Evolutionary conservation across 2,888 invertebrate species (phyloP), one percentile per base, ranked within the genome.

Genomic region (Nymphalis polychloros): DNA sequence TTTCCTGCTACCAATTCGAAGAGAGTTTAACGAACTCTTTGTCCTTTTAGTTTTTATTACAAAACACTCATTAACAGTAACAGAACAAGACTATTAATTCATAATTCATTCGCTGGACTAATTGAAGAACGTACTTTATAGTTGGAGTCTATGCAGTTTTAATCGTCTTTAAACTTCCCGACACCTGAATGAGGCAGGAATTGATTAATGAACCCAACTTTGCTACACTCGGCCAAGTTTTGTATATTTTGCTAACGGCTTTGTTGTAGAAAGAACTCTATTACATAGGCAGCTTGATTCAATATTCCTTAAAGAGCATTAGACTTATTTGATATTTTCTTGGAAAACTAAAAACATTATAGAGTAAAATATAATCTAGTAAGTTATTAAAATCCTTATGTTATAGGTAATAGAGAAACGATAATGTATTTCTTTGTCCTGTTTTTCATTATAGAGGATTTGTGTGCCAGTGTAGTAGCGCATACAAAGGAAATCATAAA

Each of bases 191-290:
- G 73, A 70, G 63, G 69, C 68, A 13, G 50, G 65, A 77, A 78
- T 77, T 81, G 79, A 82, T 81, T 81, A 81, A 82, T 80, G 73
- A 69, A 70, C 62, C 62, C 71, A 76, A 81, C 75, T 79, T 81
- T 70, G 62, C 71, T 69, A 63, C 68, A 69, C 57, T 57, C 19
- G 35, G n/a, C 35, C 66, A 63, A 67, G 57, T 66, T 70, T 68
- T 62, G 69, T 68, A 65, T 70, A 70, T 70, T 69, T 71, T 59
- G 67, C 63, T 66, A 68, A 68, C 52, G 67, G 48, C 71, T 61
- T 59, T 13, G 53, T 63, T 69, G 63, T 47, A 59, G 35, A 41
- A 67, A 59, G 31, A 59, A 59, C 27, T 50, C 20, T 35, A n/a
- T 59, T 35, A 47, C 60, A 13, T 41, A 41, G 10, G 13, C 4